These are phyloP conservation scores for Drosophila funebris DNA, from an alignment of 1,140 invertebrate genomes.

Conservation along the genomic window DNA sequence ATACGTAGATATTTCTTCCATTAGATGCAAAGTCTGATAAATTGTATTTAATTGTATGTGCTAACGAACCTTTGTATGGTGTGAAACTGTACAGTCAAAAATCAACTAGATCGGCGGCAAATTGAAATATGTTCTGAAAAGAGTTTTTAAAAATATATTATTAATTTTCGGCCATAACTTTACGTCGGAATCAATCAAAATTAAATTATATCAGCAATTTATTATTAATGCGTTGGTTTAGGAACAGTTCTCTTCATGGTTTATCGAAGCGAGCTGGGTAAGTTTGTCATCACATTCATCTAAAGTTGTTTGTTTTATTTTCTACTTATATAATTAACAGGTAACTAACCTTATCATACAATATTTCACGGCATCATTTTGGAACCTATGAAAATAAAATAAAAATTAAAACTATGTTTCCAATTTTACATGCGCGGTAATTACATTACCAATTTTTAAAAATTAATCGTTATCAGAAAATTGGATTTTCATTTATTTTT, in stretches of 20 bases:
- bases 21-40: not conserved
- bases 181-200: not conserved
- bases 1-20: constrained; percentile 7
- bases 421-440: too few species aligned
- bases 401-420: not conserved
- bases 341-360: too few species aligned
- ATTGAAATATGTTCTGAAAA: too few species aligned
- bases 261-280: constrained; percentile 77
- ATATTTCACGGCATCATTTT: not conserved
- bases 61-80: too few species aligned
- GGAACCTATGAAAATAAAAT: not conserved
- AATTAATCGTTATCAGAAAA: constrained; percentile 1
- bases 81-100: too few species aligned
- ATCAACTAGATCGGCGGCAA: too few species aligned
- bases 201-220: constrained; percentile 30
- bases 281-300: constrained; percentile 53
- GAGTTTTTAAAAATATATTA: not conserved
- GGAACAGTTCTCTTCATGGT: constrained; percentile 72
- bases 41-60: not conserved
- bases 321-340: too few species aligned
- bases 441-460: too few species aligned
- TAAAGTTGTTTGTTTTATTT: too few species aligned
- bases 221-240: constrained; percentile 59
- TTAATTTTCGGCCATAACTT: not conserved
- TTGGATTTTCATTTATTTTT: not conserved